phyloP scores from a whole-genome alignment of 2,888 invertebrate genomes.

The Cerceris rybyensis region DNA sequence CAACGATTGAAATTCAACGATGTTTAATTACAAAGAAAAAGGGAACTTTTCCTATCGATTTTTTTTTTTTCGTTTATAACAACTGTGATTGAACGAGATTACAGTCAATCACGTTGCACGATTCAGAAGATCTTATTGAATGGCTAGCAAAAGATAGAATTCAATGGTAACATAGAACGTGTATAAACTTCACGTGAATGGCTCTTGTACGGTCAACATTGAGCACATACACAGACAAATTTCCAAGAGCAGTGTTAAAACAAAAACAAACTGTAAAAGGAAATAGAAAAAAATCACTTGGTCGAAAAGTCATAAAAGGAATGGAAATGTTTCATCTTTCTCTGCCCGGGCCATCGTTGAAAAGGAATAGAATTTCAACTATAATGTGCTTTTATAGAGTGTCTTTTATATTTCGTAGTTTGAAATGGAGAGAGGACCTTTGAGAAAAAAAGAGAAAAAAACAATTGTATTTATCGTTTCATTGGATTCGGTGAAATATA shows the following conservation, averaged over 20 bases:
- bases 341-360: slow-evolving; percentile 11
- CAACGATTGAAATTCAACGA: no score
- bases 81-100: not conserved
- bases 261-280: slow-evolving; percentile 6
- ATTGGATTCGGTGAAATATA: no score
- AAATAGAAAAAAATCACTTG: slow-evolving; percentile 33
- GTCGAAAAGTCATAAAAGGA: slow-evolving; percentile 36
- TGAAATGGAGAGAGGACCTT: no score
- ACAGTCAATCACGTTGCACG: not conserved
- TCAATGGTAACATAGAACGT: slow-evolving; percentile 25
- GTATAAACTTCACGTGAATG: slow-evolving; percentile 19
- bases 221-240: slow-evolving; percentile 4
- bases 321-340: slow-evolving; percentile 22
- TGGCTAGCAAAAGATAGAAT: slow-evolving; percentile 7
- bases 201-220: slow-evolving; percentile 11
- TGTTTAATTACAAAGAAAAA: no score
- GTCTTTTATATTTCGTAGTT: no score
- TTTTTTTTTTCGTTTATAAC: not conserved
- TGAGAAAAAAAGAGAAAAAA: no score
- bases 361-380: not conserved
- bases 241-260: slow-evolving; percentile 18
- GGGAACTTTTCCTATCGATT: no score
- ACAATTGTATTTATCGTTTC: no score
- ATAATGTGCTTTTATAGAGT: no score
- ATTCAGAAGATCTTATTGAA: slow-evolving; percentile 10